Evolutionary conservation across 2,113 vertebrate species (phyloP).

Genomic region (Hypocryptadius cinnamomeus): DNA sequence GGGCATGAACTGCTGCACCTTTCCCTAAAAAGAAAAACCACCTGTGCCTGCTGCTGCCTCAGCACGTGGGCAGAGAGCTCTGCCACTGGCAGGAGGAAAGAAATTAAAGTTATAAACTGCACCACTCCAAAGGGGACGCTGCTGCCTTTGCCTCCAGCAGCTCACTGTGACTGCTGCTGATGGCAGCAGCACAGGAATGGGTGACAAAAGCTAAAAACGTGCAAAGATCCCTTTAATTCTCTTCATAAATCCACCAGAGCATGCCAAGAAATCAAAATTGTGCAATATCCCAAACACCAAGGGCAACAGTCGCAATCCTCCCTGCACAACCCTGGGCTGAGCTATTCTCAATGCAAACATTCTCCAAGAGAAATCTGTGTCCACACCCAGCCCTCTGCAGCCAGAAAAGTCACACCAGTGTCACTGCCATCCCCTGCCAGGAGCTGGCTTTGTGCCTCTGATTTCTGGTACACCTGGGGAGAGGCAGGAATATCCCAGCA

Average conservation of each 20-base stretch:
- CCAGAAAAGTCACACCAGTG: not conserved
- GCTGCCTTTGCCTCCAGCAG: not conserved
- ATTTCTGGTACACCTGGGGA: not conserved
- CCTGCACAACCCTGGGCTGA: fast-evolving
- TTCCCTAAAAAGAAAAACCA: not conserved
- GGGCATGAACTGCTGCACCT: not conserved
- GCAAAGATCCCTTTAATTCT: not conserved
- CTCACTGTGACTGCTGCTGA: not conserved
- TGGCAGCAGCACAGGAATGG: not conserved
- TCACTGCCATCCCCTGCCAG: not conserved
- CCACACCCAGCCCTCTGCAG: not conserved
- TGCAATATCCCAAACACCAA: fast-evolving
- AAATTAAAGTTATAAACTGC: not conserved
- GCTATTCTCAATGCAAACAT: not conserved
- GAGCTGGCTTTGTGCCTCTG: not conserved
- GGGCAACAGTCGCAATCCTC: not conserved
- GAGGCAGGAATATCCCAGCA: not conserved
- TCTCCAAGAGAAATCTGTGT: not conserved
- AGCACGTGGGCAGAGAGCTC: not conserved
- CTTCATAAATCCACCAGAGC: not conserved
- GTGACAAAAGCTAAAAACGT: not conserved
- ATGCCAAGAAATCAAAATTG: not conserved
- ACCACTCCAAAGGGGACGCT: fast-evolving
- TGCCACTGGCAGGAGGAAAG: not conserved
- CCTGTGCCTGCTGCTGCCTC: not conserved